Conservation (phyloP, 2,888 invertebrate species). For the Shargacucullia verbasci region DNA sequence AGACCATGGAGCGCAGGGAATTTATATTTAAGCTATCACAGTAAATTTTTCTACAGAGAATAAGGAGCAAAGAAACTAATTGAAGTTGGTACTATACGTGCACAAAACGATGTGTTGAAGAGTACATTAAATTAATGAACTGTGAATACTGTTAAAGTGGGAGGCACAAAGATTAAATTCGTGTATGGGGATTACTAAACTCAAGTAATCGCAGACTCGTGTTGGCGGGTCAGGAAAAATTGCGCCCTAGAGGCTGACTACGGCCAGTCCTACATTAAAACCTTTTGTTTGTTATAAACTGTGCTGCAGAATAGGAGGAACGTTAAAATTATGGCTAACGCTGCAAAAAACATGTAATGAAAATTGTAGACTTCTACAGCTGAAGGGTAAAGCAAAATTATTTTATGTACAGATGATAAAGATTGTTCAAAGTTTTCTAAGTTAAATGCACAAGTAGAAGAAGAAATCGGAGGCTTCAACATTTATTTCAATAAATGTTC, state of each 20-base stretch:
- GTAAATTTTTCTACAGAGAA: constrained; percentile 43
- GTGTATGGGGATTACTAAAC: constrained; percentile 61
- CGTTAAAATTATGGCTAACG: constrained; percentile 26
- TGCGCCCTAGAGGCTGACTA: constrained; percentile 58
- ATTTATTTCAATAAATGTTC: too few relatives aligned
- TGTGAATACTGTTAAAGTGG: constrained; percentile 50
- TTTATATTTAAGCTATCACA: constrained; percentile 54
- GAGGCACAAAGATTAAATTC: constrained; percentile 63
- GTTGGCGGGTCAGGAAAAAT: constrained; percentile 60
- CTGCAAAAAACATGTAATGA: constrained; percentile 24
- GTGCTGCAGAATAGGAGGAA: constrained; percentile 24
- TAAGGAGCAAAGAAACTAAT: constrained; percentile 41
- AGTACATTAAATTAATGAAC: constrained; percentile 58
- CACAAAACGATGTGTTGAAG: constrained; percentile 35
- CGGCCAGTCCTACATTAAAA: constrained; percentile 57
- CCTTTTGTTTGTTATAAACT: constrained; percentile 60
- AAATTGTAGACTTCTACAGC: constrained; percentile 5
- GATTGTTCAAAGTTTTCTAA: too few relatives aligned
- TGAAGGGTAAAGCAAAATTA: too few relatives aligned
- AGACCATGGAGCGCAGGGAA: constrained; percentile 48
- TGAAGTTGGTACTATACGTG: constrained; percentile 18
- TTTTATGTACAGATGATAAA: too few relatives aligned
- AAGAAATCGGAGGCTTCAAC: too few relatives aligned
- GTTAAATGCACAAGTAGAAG: too few relatives aligned
- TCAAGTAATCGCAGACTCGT: constrained; percentile 59